Base-by-base conservation (phyloP, 2,888 invertebrate genomes). In the Cecidostiba fungosa region DNA sequence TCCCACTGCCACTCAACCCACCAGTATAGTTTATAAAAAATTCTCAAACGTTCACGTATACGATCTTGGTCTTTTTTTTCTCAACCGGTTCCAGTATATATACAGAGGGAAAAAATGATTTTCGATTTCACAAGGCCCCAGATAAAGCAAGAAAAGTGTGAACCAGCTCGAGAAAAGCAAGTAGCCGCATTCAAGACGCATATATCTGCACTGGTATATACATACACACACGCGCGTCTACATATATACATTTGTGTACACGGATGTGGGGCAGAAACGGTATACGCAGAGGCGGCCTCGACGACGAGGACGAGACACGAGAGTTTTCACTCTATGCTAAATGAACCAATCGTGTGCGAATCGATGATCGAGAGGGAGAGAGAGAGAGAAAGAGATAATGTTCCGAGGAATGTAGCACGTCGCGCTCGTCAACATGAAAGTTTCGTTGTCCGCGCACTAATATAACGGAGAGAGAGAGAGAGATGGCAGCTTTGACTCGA, bases 381-480 rank as follows among this genome's bases (percentile, higher is more conserved):
- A 36, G 23, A 43, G 10, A 19, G 23, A 43, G 14, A 39, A 23
- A 70, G 16, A 88, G 90, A 91, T 90, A 90, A 91, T 90, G 87
- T 84, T 77, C 84, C 87, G 88, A 88, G 89, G 90, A 91, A 92
- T 91, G 89, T 90, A 89, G 90, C 89, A 88, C 90, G 88, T 87
- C 89, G 86, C 85, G 86, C 73, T 87, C 87, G 87, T 89, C 88
- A 87, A 84, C 88, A 90, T 89, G 90, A 91, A 91, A 91, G 91
- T 91, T 89, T 84, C 62, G 85, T 82, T 47, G 74, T 81, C 54
- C 16, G 36, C 36, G 62, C 66, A 29, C 29, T 3, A 12, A 3
- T 66, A 29, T 66, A 66, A 66, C 66, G 29, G 66, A n/a, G 23
- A n/a, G 23, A 0, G 6, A 12, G 1, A 12, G 4, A 10, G 3